phyloP scores from a whole-genome alignment of 2,888 invertebrate genomes.

The Venusia cambrica region DNA sequence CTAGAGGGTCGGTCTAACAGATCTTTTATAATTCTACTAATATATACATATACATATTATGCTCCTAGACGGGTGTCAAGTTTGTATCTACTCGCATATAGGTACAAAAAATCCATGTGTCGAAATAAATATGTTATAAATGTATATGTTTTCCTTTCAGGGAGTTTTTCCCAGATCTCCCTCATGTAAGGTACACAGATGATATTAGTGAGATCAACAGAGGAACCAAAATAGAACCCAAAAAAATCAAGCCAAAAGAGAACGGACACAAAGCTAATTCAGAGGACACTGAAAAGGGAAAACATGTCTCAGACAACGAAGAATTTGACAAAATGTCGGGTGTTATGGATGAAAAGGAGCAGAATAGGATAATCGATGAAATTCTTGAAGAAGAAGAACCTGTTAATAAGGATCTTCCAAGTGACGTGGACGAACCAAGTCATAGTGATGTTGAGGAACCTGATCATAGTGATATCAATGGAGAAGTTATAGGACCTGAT shows the following conservation, averaged over 20 bases:
- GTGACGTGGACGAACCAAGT: constrained; percentile 21
- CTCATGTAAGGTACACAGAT: constrained; percentile 38
- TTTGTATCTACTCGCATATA: no score
- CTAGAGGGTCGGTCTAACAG: no score
- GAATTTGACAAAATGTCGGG: constrained; percentile 17
- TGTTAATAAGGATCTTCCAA: constrained; percentile 14
- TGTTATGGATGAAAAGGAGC: constrained; percentile 21
- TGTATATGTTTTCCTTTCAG: no score
- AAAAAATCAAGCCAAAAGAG: constrained; percentile 24
- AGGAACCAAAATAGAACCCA: constrained; percentile 19
- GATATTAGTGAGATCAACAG: constrained; percentile 30
- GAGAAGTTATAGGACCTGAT: constrained; percentile 34
- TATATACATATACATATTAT: no score
- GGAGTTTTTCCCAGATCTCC: constrained; percentile 44
- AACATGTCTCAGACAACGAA: constrained; percentile 15
- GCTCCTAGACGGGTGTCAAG: no score
- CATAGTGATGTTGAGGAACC: constrained; percentile 25
- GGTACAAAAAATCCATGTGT: no score
- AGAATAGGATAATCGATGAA: constrained; percentile 18
- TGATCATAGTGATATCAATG: constrained; percentile 28
- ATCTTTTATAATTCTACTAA: background rate
- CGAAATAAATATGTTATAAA: no score
- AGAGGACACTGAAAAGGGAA: constrained; percentile 22
- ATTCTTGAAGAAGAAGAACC: constrained; percentile 19
- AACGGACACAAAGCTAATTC: constrained; percentile 16